Evolutionary conservation across 2,888 invertebrate species (phyloP), one percentile per base, ranked within the genome.

Genomic region (Lasioglossum marginatum): DNA sequence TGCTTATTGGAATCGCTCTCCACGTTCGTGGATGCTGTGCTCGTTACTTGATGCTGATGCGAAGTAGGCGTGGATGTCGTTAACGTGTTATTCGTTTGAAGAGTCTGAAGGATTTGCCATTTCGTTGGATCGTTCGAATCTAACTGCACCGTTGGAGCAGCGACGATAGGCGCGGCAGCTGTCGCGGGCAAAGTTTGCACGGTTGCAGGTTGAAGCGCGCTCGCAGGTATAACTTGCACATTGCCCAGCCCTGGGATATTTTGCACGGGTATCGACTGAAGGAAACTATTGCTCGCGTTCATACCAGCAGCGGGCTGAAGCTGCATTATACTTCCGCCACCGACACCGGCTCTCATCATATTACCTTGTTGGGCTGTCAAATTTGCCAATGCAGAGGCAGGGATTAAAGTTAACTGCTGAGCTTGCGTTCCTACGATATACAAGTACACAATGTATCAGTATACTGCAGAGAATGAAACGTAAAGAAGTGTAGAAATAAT

Each of bases 321-420:
- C 89, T 95, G 94, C 93, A 95, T 94, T 78, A 94, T 93, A 72
- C 93, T 93, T 23, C 93, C 94, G 79, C 94, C 93, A 57, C 94
- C 94, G 57, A 95, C 92, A 4, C 94, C 91, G n/a, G n/a, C n/a
- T 45, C 95, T 90, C 93, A 95, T 94, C 92, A 95, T 92, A 48
- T 92, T 93, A n/a, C 93, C 93, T 63, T 93, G 93, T 68, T 95
- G 95, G 34, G 92, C 89, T 0, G 95, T 92, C 75, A 96, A 90
- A 73, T 95, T 95, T 0, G 96, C 94, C 90, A 97, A 94, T 78
- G 96, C 96, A 27, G 97, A 96, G 1, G 97, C 97, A 16, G 98
- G 98, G 93, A 98, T 98, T 78, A 98, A 97, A 8, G 98, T 98
- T 90, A 98, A 96, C 93, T 98, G 98, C 93, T 98, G 98, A 0